Percentiles rank a stretch among this genome's conserved stretches.
phyloP scores from a whole-genome alignment of 1,140 invertebrate genomes.

The Chymomyza costata region DNA sequence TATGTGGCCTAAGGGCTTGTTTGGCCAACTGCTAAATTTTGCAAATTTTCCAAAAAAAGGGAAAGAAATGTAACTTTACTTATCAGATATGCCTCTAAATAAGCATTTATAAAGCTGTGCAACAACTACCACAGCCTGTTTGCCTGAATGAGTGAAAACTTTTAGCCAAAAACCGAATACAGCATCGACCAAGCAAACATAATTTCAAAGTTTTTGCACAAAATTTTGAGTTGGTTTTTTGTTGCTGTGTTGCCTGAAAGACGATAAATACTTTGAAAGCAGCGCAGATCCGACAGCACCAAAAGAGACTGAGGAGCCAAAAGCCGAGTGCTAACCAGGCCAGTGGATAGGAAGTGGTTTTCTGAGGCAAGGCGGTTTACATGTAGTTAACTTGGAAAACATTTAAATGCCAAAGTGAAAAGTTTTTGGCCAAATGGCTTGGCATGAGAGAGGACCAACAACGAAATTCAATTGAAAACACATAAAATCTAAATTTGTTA shows the following conservation, averaged over 20 bases:
- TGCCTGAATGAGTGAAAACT: slow-evolving; percentile 4
- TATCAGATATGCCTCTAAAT: slow-evolving; percentile 69
- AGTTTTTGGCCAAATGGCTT: slow-evolving; percentile 51
- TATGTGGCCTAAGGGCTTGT: too few relatives aligned
- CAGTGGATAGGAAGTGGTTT: slow-evolving; percentile 30
- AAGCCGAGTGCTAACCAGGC: too few relatives aligned
- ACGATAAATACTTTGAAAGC: slow-evolving; percentile 58
- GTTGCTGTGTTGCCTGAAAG: slow-evolving; percentile 70
- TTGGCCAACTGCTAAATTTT: too few relatives aligned
- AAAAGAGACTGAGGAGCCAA: neutral
- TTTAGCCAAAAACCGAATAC: slow-evolving; percentile 23
- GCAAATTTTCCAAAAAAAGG: slow-evolving; percentile 23
- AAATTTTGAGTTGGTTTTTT: slow-evolving; percentile 71
- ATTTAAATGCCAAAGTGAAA: slow-evolving; percentile 68
- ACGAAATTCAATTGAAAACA: slow-evolving; percentile 67
- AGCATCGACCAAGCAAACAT: slow-evolving; percentile 58
- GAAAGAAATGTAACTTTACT: slow-evolving; percentile 45
- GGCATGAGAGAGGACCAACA: slow-evolving; percentile 28
- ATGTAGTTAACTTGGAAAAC: slow-evolving; percentile 65
- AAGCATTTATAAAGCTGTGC: slow-evolving; percentile 66
- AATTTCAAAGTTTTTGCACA: slow-evolving; percentile 60
- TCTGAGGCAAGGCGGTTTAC: slow-evolving; percentile 26
- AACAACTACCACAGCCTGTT: neutral
- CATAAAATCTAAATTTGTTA: slow-evolving; percentile 66
- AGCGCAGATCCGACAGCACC: slow-evolving; percentile 5